Evolutionary conservation across 2,888 invertebrate genomes (phyloP).

Genomic region (Cataglyphis albicans): DNA sequence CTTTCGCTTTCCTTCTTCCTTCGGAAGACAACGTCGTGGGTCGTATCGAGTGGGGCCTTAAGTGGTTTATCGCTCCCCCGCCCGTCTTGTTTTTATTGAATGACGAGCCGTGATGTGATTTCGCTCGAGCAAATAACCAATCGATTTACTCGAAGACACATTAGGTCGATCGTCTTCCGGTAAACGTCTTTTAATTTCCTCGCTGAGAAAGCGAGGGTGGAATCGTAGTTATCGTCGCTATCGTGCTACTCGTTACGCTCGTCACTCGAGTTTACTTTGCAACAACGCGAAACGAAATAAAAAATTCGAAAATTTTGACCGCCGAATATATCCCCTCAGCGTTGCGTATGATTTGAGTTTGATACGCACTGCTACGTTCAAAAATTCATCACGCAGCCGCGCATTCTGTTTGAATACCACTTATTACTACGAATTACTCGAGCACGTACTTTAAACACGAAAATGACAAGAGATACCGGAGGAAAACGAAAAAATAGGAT

Average conservation of each 20-base stretch:
- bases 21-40: conserved; percentile 44
- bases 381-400: conserved; percentile 13
- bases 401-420: not conserved
- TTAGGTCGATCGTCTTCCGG: conserved; percentile 78
- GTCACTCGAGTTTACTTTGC: not conserved
- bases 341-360: conserved; percentile 22
- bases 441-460: not conserved
- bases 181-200: conserved; percentile 79
- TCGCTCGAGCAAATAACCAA: conserved; percentile 83
- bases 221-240: not conserved
- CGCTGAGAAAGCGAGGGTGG: not conserved
- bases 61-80: conserved; percentile 84
- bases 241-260: not conserved
- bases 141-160: conserved; percentile 81
- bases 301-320: conserved; percentile 6
- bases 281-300: conserved; percentile 6
- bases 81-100: conserved; percentile 83
- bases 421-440: not conserved
- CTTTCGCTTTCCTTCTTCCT: conserved; percentile 59
- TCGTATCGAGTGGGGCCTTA: conserved; percentile 79
- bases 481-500: not conserved
- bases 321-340: not conserved
- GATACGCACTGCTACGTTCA: not conserved
- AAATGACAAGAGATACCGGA: not conserved
- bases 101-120: conserved; percentile 84